Evolutionary conservation across 2,113 vertebrate species (phyloP), one percentile per base, ranked within the genome.

Genomic region (Erythrocercus mccallii): DNA sequence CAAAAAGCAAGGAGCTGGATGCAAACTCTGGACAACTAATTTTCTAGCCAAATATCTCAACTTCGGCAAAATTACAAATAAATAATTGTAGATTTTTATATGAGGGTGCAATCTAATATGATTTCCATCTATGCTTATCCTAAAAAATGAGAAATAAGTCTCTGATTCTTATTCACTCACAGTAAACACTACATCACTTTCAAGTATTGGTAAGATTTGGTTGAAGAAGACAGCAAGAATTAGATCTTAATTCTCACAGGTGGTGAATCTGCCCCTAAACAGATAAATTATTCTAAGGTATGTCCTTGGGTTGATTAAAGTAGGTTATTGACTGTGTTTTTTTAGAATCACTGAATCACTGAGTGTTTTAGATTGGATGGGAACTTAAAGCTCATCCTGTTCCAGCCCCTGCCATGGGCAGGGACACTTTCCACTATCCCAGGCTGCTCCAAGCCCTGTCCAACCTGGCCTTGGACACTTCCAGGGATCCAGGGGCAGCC

Each of bases 401-500:
- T 48, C 25, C 17, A 35, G 1, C 0, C 2, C 12, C 25, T 31
- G 22, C 27, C 27, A 13, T 7, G 5, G 35, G 18, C 37, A 65
- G 18, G 18, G 22, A 23, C 37, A 50, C 1, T 10, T 57, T 20
- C 18, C 37, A 28, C 22, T 4, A 4, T 8, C 11, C 25, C 44
- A 72, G 6, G 8, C 6, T 37, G 4, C 11, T 81, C 51, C 57
- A 48, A 79, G 31, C 3, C 28, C 21, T 0, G 0, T 48, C 57
- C 35, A 56, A 0, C 40, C 24, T 64, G 25, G 6, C 27, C 58
- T 40, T 35, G 48, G 3, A 42, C 24, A 64, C 10, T 3, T 18
- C 37, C 27, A 72, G 27, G 40, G 27, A 33, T 35, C 17, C 31
- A n/a, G 22, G 25, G 8, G 3, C 42, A 42, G 15, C 21, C 42